Evolutionary conservation across 2,888 invertebrate genomes (phyloP).

Genomic region (Pterostichus madidus): DNA sequence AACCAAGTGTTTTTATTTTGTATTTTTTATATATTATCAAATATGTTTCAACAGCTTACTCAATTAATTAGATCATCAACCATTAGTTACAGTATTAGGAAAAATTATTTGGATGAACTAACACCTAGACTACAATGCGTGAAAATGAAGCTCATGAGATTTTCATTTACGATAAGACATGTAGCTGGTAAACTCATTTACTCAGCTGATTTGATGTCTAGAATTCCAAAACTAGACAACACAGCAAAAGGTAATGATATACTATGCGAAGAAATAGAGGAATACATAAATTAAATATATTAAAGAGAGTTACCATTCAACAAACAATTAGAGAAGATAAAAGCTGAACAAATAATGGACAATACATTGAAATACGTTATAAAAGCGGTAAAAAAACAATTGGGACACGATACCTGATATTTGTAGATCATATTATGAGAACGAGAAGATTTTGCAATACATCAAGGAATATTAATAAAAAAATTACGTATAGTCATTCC

Average conservation of each 20-base stretch:
- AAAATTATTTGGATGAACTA: conserved; percentile 9
- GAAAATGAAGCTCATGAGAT: neutral
- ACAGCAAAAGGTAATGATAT: no score
- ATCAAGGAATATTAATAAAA: conserved; percentile 13
- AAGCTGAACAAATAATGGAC: neutral
- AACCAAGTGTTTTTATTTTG: no score
- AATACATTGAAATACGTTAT: neutral
- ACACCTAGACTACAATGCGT: neutral
- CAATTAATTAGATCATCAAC: no score
- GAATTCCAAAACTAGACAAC: no score
- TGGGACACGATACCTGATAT: neutral
- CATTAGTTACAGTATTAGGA: neutral
- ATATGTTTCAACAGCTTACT: no score
- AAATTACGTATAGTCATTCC: neutral
- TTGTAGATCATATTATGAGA: neutral
- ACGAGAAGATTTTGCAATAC: conserved; percentile 12
- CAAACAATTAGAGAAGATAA: conserved; percentile 16
- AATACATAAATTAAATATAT: neutral
- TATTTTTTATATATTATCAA: no score
- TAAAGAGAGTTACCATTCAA: neutral
- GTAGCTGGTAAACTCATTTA: neutral
- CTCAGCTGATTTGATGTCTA: no score
- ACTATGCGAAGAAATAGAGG: neutral
- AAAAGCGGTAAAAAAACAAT: neutral
- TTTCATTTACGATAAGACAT: neutral